Evolutionary conservation across 2,113 vertebrate genomes (phyloP), one percentile per base, ranked within the genome.

Genomic region (Phyllostomus discolor): DNA sequence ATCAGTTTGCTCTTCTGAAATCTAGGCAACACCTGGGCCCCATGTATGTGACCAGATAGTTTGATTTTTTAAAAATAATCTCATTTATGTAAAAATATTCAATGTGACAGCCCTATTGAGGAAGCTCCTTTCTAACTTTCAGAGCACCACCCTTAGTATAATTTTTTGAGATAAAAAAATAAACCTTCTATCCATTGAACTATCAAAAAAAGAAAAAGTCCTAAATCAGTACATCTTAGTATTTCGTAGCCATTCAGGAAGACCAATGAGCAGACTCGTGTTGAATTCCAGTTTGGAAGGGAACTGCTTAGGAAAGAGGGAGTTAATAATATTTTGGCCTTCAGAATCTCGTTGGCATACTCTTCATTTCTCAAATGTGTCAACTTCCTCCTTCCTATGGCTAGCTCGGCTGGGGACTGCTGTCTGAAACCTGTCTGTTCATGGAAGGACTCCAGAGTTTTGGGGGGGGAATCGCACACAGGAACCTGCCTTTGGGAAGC

Each of bases 301-400:
- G 64, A 94, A 94, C 87, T 73, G 15, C 73, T 4, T 12, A 81
- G 90, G 78, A 95, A 94, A 70, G 82, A 96, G 62, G 52, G 87
- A 41, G 96, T 94, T 97, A 97, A 95, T 94, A 91, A 64, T 59
- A 54, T 86, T 69, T 89, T 91, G 96, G 97, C 91, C 93, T 95
- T 94, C 64, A 24, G 69, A 82, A 67, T 80, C 81, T 57, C 88
- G 69, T 86, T 97, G 96, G 91, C 73, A 22, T 89, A 31, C 16
- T 90, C 75, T 50, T 92, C 59, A 84, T 94, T 95, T 95, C 87
- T 93, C 97, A 95, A 85, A 90, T 84, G 64, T 96, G 95, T 95
- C 97, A 91, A 92, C 95, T 97, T 97, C 96, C 96, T 96, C 64
- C 75, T 96, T 94, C 94, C 96, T 26, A 8, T 95, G 95, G 94